phyloP scores from a whole-genome alignment of 2,113 vertebrate species.

The Rhinoderma darwinii region DNA sequence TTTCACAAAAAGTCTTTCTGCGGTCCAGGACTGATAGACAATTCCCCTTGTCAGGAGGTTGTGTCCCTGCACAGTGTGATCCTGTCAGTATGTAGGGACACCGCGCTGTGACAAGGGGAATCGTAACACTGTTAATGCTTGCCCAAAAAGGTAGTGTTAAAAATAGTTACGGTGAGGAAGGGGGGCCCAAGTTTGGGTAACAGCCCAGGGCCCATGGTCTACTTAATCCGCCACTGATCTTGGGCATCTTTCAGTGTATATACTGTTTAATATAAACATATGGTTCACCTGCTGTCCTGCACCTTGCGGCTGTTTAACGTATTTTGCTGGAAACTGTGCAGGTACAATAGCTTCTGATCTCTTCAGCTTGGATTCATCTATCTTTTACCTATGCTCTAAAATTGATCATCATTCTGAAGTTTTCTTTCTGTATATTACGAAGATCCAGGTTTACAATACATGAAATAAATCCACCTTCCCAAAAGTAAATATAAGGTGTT shows the following conservation, averaged over 20 bases:
- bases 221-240: no score
- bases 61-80: no score
- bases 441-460: not conserved
- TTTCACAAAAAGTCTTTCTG: no score
- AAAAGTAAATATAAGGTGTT: not conserved
- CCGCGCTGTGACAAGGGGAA: no score
- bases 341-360: not conserved
- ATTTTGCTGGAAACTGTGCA: slow-evolving; percentile 18
- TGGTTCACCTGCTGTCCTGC: slow-evolving; percentile 30
- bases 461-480: not conserved
- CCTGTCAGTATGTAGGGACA: no score
- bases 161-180: no score
- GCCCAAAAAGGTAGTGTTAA: no score
- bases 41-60: no score
- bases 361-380: not conserved
- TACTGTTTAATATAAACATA: not conserved
- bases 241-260: not conserved
- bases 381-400: not conserved
- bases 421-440: not conserved
- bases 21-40: no score
- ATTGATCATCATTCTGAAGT: not conserved
- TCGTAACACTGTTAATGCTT: no score
- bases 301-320: slow-evolving; percentile 17
- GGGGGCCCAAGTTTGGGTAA: no score
- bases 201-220: no score